phyloP scores from a whole-genome alignment of 2,797 vertebrate species.

The Florisuga fusca region DNA sequence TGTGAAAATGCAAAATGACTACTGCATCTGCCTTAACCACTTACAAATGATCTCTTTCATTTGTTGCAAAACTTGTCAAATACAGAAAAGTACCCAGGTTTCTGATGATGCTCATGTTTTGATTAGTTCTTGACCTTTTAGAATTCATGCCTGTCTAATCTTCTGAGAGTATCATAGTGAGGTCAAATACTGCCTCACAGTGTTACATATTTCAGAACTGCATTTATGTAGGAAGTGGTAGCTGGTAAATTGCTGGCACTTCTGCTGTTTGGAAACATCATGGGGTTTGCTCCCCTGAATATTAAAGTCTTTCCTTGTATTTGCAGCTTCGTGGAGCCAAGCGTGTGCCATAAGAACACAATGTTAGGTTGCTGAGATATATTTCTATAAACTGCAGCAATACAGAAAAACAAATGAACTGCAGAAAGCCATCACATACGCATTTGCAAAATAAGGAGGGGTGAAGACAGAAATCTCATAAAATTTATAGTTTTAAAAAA shows the following conservation, averaged over 20 bases:
- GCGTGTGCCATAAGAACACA: accelerated
- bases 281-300: background rate
- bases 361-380: background rate
- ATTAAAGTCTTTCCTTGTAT: background rate
- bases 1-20: background rate
- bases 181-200: background rate
- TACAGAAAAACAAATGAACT: background rate
- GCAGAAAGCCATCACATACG: background rate
- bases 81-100: background rate
- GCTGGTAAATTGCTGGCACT: background rate
- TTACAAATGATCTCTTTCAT: background rate
- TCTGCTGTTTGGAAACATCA: background rate
- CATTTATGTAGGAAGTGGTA: background rate
- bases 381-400: background rate
- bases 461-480: background rate
- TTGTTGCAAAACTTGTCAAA: background rate
- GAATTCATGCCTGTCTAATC: background rate
- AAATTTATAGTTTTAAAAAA: background rate
- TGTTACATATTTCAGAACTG: background rate
- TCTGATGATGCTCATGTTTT: background rate
- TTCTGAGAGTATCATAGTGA: background rate
- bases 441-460: background rate
- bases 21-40: background rate
- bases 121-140: constrained; percentile 5
- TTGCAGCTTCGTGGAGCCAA: background rate